These are phyloP conservation scores for Homarus gammarus DNA, from an alignment of 2,888 invertebrate genomes.

Conservation along the genomic window DNA sequence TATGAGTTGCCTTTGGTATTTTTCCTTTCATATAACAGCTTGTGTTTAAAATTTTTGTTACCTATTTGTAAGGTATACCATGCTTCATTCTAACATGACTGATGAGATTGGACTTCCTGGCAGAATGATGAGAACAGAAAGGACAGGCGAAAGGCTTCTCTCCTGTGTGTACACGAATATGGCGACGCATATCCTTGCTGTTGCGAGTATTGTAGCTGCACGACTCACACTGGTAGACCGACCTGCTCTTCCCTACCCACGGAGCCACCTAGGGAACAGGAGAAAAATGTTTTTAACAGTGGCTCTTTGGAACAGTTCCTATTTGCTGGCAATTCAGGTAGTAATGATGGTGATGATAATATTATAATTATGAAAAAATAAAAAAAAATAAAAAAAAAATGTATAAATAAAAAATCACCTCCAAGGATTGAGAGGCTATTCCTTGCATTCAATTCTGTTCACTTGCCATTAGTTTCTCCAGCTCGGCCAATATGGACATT, in stretches of 20 bases:
- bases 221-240: slow-evolving; percentile 60
- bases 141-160: slow-evolving; percentile 70
- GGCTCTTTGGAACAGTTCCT: slow-evolving; percentile 16
- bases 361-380: no score
- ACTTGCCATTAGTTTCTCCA: slow-evolving; percentile 30
- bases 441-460: slow-evolving; percentile 11
- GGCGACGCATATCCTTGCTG: slow-evolving; percentile 68
- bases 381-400: no score
- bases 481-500: slow-evolving; percentile 46
- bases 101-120: slow-evolving; percentile 58
- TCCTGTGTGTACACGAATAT: slow-evolving; percentile 64
- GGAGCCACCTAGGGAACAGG: slow-evolving; percentile 66
- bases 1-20: neutral
- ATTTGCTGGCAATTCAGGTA: neutral
- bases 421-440: neutral
- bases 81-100: slow-evolving; percentile 62
- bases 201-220: slow-evolving; percentile 70
- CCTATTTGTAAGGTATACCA: slow-evolving; percentile 42
- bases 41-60: neutral
- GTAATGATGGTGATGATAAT: neutral
- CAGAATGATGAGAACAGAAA: slow-evolving; percentile 59
- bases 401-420: slow-evolving; percentile 10
- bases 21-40: neutral
- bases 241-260: slow-evolving; percentile 56
- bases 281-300: slow-evolving; percentile 49